phyloP scores from a whole-genome alignment of 2,888 invertebrate genomes.

The Hirtodrosophila trivittata region DNA sequence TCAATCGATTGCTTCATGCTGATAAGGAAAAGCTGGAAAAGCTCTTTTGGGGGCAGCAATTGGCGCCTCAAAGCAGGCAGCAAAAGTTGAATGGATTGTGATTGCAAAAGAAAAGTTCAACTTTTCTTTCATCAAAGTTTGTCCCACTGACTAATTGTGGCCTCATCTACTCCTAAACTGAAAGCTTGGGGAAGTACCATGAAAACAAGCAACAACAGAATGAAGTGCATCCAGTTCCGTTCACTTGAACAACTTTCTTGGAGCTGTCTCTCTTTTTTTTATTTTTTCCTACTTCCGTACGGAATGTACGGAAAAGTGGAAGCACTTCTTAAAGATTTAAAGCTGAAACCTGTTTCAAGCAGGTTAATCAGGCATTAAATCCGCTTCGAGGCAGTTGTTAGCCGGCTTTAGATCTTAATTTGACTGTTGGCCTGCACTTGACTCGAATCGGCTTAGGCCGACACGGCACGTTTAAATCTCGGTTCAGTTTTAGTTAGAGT shows the following conservation, averaged over 20 bases:
- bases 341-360: constrained; percentile 18
- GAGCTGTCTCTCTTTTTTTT: too few relatives aligned
- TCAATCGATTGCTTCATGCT: constrained; percentile 25
- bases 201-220: constrained; percentile 1
- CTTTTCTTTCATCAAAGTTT: constrained; percentile 19
- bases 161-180: constrained; percentile 30
- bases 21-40: constrained; percentile 22
- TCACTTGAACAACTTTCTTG: background rate
- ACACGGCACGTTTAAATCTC: constrained; percentile 11
- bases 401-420: constrained; percentile 48
- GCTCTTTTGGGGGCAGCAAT: constrained; percentile 4
- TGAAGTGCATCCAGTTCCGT: background rate
- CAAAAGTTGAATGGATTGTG: background rate
- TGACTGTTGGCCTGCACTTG: constrained; percentile 36
- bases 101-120: constrained; percentile 17
- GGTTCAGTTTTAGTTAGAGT: constrained; percentile 24
- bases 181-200: background rate
- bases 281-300: too few relatives aligned
- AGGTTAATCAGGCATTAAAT: constrained; percentile 48
- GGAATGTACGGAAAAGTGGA: too few relatives aligned
- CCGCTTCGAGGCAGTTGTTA: constrained; percentile 21
- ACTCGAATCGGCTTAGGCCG: background rate
- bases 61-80: constrained; percentile 44
- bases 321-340: constrained; percentile 20
- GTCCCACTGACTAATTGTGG: constrained; percentile 33